A percentile compares a stretch with the other conserved stretches of the same genome.
phyloP scores from a whole-genome alignment of 2,888 invertebrate species.

The Entomobrya multifasciata region DNA sequence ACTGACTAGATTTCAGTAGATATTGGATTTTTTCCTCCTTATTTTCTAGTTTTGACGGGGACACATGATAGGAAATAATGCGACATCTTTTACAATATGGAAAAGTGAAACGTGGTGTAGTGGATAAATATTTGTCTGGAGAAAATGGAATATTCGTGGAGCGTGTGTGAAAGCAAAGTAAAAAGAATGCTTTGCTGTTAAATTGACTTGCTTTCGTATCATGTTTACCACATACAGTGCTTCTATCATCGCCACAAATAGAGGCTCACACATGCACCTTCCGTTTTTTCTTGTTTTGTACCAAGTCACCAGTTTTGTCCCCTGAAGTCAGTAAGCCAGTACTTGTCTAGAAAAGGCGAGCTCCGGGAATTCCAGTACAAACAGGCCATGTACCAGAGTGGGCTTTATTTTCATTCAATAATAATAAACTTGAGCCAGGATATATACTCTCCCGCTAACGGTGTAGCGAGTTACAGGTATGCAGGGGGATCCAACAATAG shows the following conservation, averaged over 20 bases:
- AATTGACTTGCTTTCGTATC: neutral
- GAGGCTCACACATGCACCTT: neutral
- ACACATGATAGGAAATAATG: constrained; percentile 6
- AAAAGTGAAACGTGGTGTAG: neutral
- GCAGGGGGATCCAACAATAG: neutral
- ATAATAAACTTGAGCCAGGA: neutral
- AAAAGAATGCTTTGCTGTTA: constrained; percentile 13
- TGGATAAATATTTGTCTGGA: neutral
- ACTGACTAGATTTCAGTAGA: too few relatives aligned
- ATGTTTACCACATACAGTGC: too few relatives aligned
- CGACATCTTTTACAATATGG: constrained; percentile 2
- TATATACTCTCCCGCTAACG: neutral
- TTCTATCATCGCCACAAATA: too few relatives aligned
- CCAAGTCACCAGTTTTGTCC: neutral
- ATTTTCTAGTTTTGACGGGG: neutral
- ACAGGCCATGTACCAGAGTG: neutral
- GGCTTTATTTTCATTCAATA: constrained; percentile 14
- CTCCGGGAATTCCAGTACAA: neutral
- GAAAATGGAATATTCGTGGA: neutral
- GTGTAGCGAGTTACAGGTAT: neutral
- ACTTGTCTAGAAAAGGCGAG: too few relatives aligned
- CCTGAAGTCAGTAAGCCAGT: too few relatives aligned
- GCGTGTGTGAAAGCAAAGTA: neutral
- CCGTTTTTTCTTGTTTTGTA: neutral
- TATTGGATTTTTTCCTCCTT: too few relatives aligned